Conservation (phyloP, 2,113 vertebrate genomes). For the Eudyptes chrysolophus region DNA sequence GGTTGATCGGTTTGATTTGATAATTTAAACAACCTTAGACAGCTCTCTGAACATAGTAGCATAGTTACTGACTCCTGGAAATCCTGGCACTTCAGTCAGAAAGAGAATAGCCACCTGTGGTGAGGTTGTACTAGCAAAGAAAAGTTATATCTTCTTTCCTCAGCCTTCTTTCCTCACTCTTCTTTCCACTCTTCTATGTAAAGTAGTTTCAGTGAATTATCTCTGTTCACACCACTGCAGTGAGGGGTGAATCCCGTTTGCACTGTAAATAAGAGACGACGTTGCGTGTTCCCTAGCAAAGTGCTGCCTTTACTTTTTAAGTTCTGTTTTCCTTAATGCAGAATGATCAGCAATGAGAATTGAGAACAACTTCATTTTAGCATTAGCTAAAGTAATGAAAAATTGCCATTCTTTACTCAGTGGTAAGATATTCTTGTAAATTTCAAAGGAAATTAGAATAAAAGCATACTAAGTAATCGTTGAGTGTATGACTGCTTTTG, state of each 20-base stretch:
- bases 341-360: not conserved
- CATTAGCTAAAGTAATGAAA: not conserved
- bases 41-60: not conserved
- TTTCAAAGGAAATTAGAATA: not conserved
- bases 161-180: not conserved
- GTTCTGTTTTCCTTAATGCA: not conserved
- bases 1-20: not conserved
- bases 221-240: not conserved
- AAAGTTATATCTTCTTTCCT: not conserved
- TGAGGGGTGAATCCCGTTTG: not conserved
- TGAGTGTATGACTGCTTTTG: not conserved
- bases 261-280: not conserved
- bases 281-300: not conserved
- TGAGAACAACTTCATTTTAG: not conserved
- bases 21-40: not conserved
- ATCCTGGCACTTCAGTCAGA: not conserved
- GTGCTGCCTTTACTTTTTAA: not conserved
- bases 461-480: not conserved
- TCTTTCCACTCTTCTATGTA: not conserved
- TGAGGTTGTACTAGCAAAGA: not conserved
- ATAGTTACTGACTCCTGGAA: not conserved
- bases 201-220: not conserved
- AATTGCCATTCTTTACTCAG: not conserved
- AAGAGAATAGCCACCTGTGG: not conserved
- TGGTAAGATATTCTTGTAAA: not conserved